A percentile compares a stretch with the other conserved stretches of the same genome.
Evolutionary conservation across 2,797 vertebrate genomes (phyloP).

Genomic region (Leuciscus waleckii): DNA sequence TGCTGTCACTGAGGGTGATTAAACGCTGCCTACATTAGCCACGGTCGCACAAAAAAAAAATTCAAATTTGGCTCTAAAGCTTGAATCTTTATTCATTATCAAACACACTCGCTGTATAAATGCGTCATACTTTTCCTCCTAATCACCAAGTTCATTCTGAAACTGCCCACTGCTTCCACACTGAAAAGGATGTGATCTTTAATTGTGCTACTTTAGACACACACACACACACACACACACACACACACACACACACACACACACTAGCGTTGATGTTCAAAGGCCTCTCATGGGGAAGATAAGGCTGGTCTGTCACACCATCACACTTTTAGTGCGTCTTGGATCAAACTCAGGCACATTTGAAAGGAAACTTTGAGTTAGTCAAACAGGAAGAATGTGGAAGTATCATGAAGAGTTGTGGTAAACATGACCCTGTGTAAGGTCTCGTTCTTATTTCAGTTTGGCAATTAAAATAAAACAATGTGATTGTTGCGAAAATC

Average conservation of each 20-base stretch:
- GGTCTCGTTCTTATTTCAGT: not conserved
- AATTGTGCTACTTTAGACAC: slow-evolving; percentile 85
- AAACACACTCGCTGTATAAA: slow-evolving; percentile 93
- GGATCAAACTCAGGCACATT: slow-evolving; percentile 44
- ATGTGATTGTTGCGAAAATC: not conserved
- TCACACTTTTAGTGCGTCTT: slow-evolving; percentile 45
- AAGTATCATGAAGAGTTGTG: slow-evolving; percentile 18
- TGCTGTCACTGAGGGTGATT: slow-evolving; percentile 99
- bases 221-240: slow-evolving; percentile 47
- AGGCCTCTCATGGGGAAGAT: slow-evolving; percentile 57
- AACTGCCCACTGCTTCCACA: slow-evolving; percentile 89
- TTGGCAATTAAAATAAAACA: not conserved
- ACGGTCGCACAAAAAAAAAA: slow-evolving; percentile 94
- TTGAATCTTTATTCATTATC: slow-evolving; percentile 99
- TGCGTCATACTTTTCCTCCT: slow-evolving; percentile 93
- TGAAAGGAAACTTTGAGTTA: slow-evolving; percentile 55
- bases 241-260: not conserved
- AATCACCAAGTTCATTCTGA: slow-evolving; percentile 98
- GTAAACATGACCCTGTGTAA: slow-evolving; percentile 33
- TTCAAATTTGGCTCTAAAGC: slow-evolving; percentile 98
- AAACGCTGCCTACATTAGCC: slow-evolving; percentile 99
- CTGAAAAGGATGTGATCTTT: slow-evolving; percentile 87
- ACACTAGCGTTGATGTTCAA: slow-evolving; percentile 59
- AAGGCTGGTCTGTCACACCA: slow-evolving; percentile 52
- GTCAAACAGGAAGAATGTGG: slow-evolving; percentile 37